phyloP scores from a whole-genome alignment of 2,888 invertebrate genomes.

The Noctuana brunneofusca region DNA sequence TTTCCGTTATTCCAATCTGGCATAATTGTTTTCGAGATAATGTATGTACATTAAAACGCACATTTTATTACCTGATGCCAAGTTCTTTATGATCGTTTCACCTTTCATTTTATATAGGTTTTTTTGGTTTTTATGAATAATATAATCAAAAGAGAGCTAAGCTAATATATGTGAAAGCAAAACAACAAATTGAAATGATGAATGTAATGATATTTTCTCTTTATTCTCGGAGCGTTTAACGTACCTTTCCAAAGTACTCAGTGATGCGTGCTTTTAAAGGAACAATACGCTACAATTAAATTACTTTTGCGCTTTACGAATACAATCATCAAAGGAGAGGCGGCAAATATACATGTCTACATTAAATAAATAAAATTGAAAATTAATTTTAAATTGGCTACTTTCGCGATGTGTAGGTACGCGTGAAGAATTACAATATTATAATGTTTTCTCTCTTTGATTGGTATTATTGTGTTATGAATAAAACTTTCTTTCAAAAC shows the following conservation, averaged over 20 bases:
- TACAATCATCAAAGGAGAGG: too few relatives aligned
- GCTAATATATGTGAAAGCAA: background rate
- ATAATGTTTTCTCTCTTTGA: too few relatives aligned
- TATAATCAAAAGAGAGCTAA: background rate
- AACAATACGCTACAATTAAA: background rate
- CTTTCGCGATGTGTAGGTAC: too few relatives aligned
- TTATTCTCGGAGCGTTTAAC: background rate
- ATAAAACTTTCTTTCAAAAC: too few relatives aligned
- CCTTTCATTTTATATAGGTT: conserved; percentile 3
- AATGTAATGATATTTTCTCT: background rate
- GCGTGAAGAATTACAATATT: too few relatives aligned
- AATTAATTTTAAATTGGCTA: too few relatives aligned
- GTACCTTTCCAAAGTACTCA: background rate
- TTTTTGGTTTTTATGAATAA: background rate
- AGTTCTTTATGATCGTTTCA: background rate
- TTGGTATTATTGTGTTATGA: too few relatives aligned
- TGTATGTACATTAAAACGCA: conserved; percentile 11
- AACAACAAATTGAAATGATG: background rate
- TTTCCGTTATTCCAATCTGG: conserved; percentile 21
- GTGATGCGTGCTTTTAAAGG: background rate
- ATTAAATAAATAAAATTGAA: too few relatives aligned
- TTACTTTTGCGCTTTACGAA: background rate
- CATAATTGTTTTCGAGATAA: conserved; percentile 23
- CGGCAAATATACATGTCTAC: background rate
- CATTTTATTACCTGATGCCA: background rate